Evolutionary conservation across 2,888 invertebrate species (phyloP).

Genomic region (Aleiodes leptofemur): DNA sequence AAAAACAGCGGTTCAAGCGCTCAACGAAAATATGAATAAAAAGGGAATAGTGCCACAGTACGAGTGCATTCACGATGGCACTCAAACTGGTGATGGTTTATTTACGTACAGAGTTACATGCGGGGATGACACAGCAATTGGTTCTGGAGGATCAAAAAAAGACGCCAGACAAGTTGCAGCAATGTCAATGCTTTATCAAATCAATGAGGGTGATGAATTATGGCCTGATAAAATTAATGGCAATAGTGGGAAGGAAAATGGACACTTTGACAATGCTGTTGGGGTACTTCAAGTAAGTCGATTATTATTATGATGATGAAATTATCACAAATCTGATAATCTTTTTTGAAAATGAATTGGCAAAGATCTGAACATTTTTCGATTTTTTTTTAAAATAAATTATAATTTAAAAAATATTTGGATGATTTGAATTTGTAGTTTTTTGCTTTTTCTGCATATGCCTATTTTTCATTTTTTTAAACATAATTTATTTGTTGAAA

Average conservation of each 20-base stretch:
- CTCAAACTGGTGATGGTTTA: background rate
- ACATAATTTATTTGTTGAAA: no score
- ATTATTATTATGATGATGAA: background rate
- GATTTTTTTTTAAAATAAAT: no score
- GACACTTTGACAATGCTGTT: background rate
- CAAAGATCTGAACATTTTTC: no score
- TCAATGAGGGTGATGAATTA: background rate
- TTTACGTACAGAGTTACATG: background rate
- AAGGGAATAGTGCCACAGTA: background rate
- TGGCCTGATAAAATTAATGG: background rate
- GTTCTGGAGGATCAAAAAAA: constrained; percentile 7
- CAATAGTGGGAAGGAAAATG: background rate
- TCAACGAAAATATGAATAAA: background rate
- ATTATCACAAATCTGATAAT: no score
- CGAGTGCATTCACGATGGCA: background rate
- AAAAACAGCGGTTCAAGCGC: constrained; percentile 1
- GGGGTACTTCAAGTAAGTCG: background rate
- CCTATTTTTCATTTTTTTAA: no score
- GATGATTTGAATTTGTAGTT: no score
- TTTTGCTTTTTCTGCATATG: no score
- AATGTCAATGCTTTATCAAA: background rate
- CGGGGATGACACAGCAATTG: background rate
- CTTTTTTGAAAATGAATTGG: no score
- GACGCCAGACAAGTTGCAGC: constrained; percentile 1
- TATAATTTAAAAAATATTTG: no score